Evolutionary conservation across 2,888 invertebrate genomes (phyloP), one percentile per base, ranked within the genome.

Genomic region (Ophonus ardosiacus): DNA sequence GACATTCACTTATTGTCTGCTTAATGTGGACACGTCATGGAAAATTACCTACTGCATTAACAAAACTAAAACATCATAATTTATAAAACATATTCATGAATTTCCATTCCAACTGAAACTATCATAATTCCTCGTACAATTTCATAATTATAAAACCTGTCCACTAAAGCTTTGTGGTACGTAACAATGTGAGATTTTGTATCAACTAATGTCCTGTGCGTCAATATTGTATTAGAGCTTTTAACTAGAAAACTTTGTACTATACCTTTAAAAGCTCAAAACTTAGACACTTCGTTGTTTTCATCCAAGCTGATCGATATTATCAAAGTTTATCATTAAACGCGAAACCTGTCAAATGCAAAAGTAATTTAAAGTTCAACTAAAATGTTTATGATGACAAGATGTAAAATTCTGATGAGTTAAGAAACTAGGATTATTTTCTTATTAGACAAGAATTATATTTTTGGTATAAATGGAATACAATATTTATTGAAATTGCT

Each of bases 241-340:
- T 74, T 74, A 74, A 74, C 71, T 43, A 74, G 71, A 74, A 74
- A 74, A 74, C 71, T 74, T 74, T 74, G 71, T 74, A 43, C 71
- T 40, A 17, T 74, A 74, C 40, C 71, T 74, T 74, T 43, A 43
- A 43, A 43, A 74, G 71, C 71, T 74, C 71, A 40, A 74, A 74
- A 74, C 71, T 71, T 71, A 43, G 71, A 71, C 17, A 21, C 43
- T 74, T 74, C 24, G 10, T 15, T 43, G 43, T 74, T 74, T 43
- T 74, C 71, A 74, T 43, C 43, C 43, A 5, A 18, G 10, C n/a
- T 68, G 68, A 74, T 74, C 40, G 71, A 74, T 74, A 74, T 74
- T 74, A 74, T 74, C 71, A 74, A 74, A 74, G 71, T 74, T 74
- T 74, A 74, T 74, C 71, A 74, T 74, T 74, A 74, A 18, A 74